Evolutionary conservation across 2,113 vertebrate genomes (phyloP).

Genomic region (Chloroceryle aenea): DNA sequence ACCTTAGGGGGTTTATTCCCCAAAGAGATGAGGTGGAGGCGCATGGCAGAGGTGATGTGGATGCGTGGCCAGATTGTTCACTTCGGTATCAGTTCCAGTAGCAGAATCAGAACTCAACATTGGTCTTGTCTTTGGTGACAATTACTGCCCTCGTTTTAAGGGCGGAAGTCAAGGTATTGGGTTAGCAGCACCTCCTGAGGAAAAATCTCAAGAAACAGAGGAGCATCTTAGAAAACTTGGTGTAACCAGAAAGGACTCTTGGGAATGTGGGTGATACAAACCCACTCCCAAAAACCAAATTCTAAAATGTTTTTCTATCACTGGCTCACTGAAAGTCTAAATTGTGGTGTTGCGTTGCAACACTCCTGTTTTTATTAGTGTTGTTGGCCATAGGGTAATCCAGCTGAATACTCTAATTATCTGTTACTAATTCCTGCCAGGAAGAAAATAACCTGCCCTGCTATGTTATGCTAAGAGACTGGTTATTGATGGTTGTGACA

Average conservation of each 20-base stretch:
- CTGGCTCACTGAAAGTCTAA: background rate
- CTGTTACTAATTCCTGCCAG: background rate
- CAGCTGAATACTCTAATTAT: background rate
- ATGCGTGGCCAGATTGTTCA: background rate
- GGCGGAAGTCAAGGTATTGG: background rate
- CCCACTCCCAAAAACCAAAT: background rate
- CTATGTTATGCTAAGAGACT: background rate
- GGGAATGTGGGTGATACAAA: background rate
- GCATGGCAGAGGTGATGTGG: background rate
- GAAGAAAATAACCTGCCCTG: background rate
- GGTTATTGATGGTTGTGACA: background rate
- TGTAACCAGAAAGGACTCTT: background rate
- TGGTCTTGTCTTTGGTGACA: background rate
- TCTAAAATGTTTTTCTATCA: background rate
- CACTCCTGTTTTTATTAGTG: background rate
- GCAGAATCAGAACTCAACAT: background rate
- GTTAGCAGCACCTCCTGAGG: background rate
- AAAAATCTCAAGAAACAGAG: background rate
- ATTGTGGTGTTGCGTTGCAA: background rate
- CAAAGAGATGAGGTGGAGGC: background rate
- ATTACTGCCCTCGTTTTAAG: background rate
- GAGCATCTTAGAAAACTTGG: background rate
- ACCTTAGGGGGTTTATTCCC: background rate
- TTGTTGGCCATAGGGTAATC: background rate
- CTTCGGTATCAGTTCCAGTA: background rate